Conservation (phyloP, 2,113 vertebrate species). For the Elanoides forficatus region DNA sequence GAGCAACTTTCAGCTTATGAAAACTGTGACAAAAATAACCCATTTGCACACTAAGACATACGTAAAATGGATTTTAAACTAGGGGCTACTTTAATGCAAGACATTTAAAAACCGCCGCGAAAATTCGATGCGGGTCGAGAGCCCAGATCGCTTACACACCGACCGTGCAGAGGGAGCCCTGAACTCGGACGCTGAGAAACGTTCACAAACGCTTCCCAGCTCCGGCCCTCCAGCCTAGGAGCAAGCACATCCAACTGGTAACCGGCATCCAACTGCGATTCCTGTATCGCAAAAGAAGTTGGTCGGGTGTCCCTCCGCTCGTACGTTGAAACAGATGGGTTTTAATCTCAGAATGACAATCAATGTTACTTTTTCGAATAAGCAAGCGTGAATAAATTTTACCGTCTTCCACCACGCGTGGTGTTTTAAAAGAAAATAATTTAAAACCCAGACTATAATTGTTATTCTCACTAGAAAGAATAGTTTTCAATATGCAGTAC, state of each 20-base stretch:
- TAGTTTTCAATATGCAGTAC: background rate
- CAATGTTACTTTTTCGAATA: background rate
- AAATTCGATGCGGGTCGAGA: background rate
- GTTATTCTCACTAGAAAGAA: background rate
- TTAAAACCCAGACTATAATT: background rate
- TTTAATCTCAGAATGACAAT: background rate
- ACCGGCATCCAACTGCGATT: background rate
- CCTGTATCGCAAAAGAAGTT: background rate
- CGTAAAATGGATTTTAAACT: conserved; percentile 3
- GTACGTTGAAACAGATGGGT: background rate
- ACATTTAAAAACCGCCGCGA: background rate
- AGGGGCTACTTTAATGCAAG: conserved; percentile 29
- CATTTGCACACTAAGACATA: background rate
- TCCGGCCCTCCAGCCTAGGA: background rate
- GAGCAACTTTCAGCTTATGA: conserved; percentile 9
- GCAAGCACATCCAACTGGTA: background rate
- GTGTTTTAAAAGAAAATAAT: background rate
- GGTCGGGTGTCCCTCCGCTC: background rate
- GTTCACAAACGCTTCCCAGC: background rate
- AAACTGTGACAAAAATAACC: conserved; percentile 6
- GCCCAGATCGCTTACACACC: background rate
- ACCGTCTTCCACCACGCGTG: fast-evolving
- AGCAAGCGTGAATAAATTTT: background rate
- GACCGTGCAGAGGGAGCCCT: background rate
- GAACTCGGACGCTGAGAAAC: background rate